Conservation (phyloP, 2,888 invertebrate species). For the Drosophila helvetica region DNA sequence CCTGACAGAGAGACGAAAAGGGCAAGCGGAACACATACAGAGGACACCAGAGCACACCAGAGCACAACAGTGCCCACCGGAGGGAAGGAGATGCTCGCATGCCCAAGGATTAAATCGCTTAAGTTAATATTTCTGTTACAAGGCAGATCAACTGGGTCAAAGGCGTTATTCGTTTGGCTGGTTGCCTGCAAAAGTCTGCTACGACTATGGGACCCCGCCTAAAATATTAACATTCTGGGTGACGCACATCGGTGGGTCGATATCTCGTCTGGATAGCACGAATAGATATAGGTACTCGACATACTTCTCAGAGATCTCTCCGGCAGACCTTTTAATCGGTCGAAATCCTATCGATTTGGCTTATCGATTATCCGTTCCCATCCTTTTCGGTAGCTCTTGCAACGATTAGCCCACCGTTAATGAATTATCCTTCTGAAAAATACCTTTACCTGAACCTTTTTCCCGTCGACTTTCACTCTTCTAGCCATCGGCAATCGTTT, state of each 20-base stretch:
- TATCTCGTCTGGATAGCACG: not conserved
- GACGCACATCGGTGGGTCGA: not conserved
- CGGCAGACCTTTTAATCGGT: too few relatives aligned
- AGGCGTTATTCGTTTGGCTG: too few relatives aligned
- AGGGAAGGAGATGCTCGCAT: slow-evolving; percentile 18
- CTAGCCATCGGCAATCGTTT: not conserved
- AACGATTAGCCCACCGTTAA: not conserved
- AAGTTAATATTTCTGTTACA: slow-evolving; percentile 43
- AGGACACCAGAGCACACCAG: not conserved
- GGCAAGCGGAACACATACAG: slow-evolving; percentile 1
- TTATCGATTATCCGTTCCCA: too few relatives aligned
- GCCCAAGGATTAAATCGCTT: slow-evolving; percentile 39
- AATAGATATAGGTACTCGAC: not conserved
- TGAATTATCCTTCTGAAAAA: not conserved
- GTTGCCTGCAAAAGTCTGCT: slow-evolving; percentile 5
- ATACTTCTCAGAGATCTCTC: too few relatives aligned
- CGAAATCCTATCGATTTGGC: not conserved
- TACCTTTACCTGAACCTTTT: not conserved
- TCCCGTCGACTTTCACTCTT: not conserved
- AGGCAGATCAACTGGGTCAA: slow-evolving; percentile 20
- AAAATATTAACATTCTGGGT: not conserved
- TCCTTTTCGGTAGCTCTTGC: not conserved
- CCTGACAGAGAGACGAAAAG: slow-evolving; percentile 40
- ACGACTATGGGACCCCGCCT: not conserved
- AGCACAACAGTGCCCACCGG: not conserved